Evolutionary conservation across 2,888 invertebrate species (phyloP), one percentile per base, ranked within the genome.

Genomic region (Andrena trimmerana): DNA sequence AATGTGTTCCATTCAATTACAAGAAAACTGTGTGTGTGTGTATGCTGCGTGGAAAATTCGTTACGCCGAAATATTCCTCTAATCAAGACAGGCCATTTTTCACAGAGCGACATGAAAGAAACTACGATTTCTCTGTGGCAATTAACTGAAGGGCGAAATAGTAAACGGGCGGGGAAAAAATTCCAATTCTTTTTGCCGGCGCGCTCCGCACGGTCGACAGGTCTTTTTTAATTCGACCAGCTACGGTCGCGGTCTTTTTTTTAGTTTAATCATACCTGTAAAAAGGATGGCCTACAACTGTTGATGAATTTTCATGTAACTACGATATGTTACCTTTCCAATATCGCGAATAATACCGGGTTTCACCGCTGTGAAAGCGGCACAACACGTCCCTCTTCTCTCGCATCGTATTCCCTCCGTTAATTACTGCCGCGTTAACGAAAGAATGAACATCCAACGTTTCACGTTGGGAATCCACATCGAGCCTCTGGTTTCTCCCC

Each of bases 251-350:
- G 13, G 20, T 72, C 36, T 66, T 72, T 65, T 50, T 71, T 69
- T 42, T 54, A 73, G 59, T 80, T 78, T 59, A 84, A 84, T 77
- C 65, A 68, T 27, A 5, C 31, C 48, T 20, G 33, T 1, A 59
- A 62, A 62, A 68, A 59, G 29, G 76, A 86, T 82, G 66, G 70
- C 73, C 54, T 48, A 77, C 65, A 71, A 81, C 33, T 52, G 63
- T 62, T 67, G 84, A 68, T 70, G 75, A 85, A 86, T 68, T 81
- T 59, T 24, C 69, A 50, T 27, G 60, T 16, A 33, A 68, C 50
- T 54, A 36, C 36, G 57, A 57, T 66, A 71, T 65, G 78, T 78
- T 74, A 54, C 67, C 54, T 54, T 72, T 75, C 36, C 71, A 70
- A 77, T 76, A 71, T 57, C 73, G 67, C 70, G 78, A 66, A 66